These are phyloP conservation scores for Loris lydekkerianus DNA, from an alignment of 2,797 vertebrate species.

Conservation along the genomic window DNA sequence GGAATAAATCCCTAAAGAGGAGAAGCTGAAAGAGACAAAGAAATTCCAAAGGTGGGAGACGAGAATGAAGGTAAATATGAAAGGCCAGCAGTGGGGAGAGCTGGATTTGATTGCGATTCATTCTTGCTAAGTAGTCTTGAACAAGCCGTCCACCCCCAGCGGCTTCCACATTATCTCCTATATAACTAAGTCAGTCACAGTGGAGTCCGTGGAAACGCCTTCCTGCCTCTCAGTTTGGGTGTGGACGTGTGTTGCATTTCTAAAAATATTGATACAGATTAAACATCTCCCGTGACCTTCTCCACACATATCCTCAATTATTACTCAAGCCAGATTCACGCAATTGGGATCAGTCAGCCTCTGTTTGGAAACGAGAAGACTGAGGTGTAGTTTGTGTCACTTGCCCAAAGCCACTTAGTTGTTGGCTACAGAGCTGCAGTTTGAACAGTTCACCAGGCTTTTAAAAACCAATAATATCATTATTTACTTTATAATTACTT, in stretches of 20 bases:
- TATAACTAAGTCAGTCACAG: background rate
- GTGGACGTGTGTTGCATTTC: background rate
- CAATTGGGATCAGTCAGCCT: background rate
- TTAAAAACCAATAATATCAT: background rate
- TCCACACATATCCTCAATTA: background rate
- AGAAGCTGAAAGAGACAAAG: background rate
- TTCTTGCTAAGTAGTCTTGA: background rate
- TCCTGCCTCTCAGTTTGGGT: background rate
- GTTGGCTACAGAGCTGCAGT: background rate
- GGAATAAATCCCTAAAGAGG: background rate
- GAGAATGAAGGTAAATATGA: background rate
- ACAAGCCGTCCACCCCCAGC: background rate
- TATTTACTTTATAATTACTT: conserved; percentile 36
- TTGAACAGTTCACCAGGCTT: background rate
- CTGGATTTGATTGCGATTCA: background rate
- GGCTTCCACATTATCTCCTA: background rate
- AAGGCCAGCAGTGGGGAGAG: background rate
- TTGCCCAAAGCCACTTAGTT: background rate
- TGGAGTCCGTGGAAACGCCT: too few species aligned
- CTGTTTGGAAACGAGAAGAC: background rate
- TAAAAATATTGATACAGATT: background rate
- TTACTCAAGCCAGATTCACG: background rate
- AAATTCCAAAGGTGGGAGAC: background rate
- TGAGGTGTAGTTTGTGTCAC: background rate
- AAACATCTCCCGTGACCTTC: background rate